Percentiles rank a stretch among this genome's conserved stretches.
phyloP scores from a whole-genome alignment of 2,113 vertebrate genomes.

The Apteryx owenii region DNA sequence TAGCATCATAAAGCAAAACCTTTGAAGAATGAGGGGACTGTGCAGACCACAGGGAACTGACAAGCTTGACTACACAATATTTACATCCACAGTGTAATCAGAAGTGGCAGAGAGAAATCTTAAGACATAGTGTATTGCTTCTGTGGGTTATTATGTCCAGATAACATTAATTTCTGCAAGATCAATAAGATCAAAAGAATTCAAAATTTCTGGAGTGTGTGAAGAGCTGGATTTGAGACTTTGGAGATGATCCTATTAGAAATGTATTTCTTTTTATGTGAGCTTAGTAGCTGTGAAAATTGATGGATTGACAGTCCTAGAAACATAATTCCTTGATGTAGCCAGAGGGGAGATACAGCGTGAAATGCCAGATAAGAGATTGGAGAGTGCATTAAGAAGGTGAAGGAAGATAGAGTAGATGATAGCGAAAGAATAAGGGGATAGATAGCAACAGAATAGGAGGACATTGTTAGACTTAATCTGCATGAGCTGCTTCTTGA shows the following conservation, averaged over 20 bases:
- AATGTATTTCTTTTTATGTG: neutral
- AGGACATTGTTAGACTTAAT: neutral
- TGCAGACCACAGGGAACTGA: neutral
- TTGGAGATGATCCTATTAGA: neutral
- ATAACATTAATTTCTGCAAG: neutral
- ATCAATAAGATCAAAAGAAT: neutral
- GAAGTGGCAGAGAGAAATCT: neutral
- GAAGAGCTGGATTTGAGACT: neutral
- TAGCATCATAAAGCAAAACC: neutral
- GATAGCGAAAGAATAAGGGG: neutral
- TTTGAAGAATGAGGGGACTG: neutral
- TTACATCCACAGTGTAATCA: fast-evolving
- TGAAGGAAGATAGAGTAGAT: neutral
- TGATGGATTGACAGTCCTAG: neutral
- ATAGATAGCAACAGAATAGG: neutral
- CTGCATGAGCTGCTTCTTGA: neutral
- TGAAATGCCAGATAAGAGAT: neutral
- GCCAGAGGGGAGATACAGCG: neutral
- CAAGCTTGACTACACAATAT: neutral
- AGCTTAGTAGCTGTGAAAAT: neutral
- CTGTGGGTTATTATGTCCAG: neutral
- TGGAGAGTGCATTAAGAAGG: neutral
- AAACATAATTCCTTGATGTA: neutral
- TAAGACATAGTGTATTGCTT: fast-evolving
- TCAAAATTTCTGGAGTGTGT: neutral